These are phyloP conservation scores for Cottoperca gobio DNA, from an alignment of 2,797 vertebrate genomes.

Conservation along the genomic window DNA sequence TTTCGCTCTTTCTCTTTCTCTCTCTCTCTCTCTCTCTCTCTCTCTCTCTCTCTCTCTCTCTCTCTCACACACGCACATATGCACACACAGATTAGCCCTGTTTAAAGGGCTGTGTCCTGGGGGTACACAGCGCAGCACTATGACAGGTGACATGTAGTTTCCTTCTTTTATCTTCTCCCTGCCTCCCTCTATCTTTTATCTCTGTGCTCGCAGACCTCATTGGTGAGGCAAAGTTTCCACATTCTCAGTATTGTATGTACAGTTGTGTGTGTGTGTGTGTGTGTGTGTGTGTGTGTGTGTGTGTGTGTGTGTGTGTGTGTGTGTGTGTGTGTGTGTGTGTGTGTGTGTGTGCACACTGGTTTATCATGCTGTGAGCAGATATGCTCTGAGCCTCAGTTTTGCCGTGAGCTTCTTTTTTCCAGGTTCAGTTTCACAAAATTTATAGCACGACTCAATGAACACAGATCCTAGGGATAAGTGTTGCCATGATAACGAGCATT, in stretches of 20 bases:
- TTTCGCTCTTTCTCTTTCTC: constrained; percentile 25
- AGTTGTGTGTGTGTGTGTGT: not conserved
- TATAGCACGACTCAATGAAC: constrained; percentile 42
- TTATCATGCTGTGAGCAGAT: constrained; percentile 32
- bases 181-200: constrained; percentile 48
- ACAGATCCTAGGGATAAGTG: constrained; percentile 38
- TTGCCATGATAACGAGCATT: constrained; percentile 38
- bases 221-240: constrained; percentile 26
- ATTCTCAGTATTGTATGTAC: constrained; percentile 26
- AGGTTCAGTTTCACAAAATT: constrained; percentile 47
- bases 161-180: constrained; percentile 34
- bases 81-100: constrained; percentile 61
- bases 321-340: constrained; percentile 27
- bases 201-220: constrained; percentile 47
- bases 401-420: constrained; percentile 28
- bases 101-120: constrained; percentile 68
- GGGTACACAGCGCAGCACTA: constrained; percentile 48
- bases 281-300: not conserved
- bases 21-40: constrained; percentile 10
- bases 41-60: not conserved
- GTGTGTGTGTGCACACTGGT: constrained; percentile 10
- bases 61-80: constrained; percentile 23
- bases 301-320: constrained; percentile 13
- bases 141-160: constrained; percentile 70
- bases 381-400: constrained; percentile 41